Percentiles rank a stretch among this genome's conserved stretches.
These are phyloP conservation scores for Drosophila buzzatii DNA, from an alignment of 2,888 invertebrate species.

Conservation along the genomic window DNA sequence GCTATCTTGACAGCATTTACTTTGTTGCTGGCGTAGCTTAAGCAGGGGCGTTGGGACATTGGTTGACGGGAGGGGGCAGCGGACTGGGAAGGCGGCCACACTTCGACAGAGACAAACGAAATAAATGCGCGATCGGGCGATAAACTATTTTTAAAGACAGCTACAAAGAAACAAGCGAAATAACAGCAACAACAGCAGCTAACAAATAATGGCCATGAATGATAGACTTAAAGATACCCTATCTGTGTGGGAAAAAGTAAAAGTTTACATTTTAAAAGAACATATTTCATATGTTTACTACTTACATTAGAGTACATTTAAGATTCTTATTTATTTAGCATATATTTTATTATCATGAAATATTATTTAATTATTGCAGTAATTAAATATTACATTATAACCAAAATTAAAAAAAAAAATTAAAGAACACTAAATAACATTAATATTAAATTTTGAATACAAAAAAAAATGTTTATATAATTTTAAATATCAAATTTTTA, in stretches of 20 bases:
- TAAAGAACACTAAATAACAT: too few relatives aligned
- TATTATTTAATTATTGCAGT: too few relatives aligned
- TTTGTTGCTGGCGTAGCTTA: conserved; percentile 35
- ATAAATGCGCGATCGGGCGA: conserved; percentile 81
- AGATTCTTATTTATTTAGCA: too few relatives aligned
- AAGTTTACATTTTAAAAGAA: neutral
- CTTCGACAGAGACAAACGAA: conserved; percentile 80
- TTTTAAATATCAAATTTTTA: too few relatives aligned
- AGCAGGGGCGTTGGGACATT: conserved; percentile 3
- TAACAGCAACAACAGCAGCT: conserved; percentile 33
- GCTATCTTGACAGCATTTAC: conserved; percentile 78
- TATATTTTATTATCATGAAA: too few relatives aligned
- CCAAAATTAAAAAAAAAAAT: too few relatives aligned
- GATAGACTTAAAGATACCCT: conserved; percentile 15
- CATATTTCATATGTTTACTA: too few relatives aligned
- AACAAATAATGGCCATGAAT: neutral
- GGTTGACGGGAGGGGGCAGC: neutral
- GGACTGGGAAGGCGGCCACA: conserved; percentile 47
- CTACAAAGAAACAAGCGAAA: conserved; percentile 61
- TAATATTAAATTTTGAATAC: too few relatives aligned
- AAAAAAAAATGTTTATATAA: neutral
- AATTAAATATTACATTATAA: too few relatives aligned
- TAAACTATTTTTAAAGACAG: conserved; percentile 82
- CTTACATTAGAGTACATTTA: too few relatives aligned
- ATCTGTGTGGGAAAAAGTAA: neutral